Percentiles rank a stretch among this genome's conserved stretches.
Conservation (phyloP, 2,797 vertebrate species). For the Amphiprion clarkii region DNA sequence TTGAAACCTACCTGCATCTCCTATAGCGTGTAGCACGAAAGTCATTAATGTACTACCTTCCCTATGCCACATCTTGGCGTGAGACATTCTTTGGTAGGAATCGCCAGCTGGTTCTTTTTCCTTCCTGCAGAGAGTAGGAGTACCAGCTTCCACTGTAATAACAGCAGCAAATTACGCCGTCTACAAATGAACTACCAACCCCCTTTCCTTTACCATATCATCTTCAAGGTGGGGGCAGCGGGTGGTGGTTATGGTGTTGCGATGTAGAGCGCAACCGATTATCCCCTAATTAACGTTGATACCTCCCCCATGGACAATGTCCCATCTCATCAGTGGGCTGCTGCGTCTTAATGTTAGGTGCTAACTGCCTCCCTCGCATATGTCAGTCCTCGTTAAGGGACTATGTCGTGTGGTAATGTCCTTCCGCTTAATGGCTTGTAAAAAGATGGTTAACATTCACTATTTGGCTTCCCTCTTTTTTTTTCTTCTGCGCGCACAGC, state of each 20-base stretch:
- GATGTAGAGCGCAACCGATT: constrained; percentile 88
- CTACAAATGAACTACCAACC: constrained; percentile 77
- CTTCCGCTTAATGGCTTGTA: constrained; percentile 97
- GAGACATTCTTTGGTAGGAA: constrained; percentile 48
- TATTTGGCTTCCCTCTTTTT: constrained; percentile 90
- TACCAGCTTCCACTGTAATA: constrained; percentile 63
- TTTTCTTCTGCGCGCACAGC: constrained; percentile 65
- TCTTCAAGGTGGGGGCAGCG: constrained; percentile 75
- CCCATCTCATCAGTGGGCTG: constrained; percentile 90
- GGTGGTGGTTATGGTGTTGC: constrained; percentile 76
- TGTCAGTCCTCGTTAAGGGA: constrained; percentile 99
- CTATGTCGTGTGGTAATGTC: constrained; percentile 89
- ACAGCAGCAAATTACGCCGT: constrained; percentile 72
- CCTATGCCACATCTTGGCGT: constrained; percentile 56
- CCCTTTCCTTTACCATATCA: constrained; percentile 72
- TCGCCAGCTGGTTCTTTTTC: constrained; percentile 60
- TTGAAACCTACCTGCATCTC: constrained; percentile 30
- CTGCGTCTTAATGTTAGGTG: constrained; percentile 92
- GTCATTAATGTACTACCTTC: constrained; percentile 60
- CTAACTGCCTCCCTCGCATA: constrained; percentile 97
- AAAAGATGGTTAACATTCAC: constrained; percentile 98
- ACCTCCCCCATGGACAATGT: constrained; percentile 93
- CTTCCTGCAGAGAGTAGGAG: constrained; percentile 54
- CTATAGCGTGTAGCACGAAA: constrained; percentile 45
- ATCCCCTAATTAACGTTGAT: constrained; percentile 97